Percentiles rank a stretch among this genome's conserved stretches.
phyloP scores from a whole-genome alignment of 2,113 vertebrate species.

The Campylomormyrus numenius region DNA sequence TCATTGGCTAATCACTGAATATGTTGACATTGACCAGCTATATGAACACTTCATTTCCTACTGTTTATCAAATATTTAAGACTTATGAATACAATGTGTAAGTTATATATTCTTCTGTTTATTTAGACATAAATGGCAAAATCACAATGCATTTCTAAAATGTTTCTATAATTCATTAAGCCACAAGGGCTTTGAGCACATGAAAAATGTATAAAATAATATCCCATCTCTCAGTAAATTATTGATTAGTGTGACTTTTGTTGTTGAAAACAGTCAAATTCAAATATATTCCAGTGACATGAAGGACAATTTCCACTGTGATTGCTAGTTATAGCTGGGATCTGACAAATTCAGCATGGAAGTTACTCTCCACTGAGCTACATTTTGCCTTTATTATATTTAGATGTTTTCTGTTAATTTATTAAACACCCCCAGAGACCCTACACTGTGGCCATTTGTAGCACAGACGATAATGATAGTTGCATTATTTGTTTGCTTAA shows the following conservation, averaged over 20 bases:
- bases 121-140: not conserved
- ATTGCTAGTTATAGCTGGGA: not conserved
- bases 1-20: not conserved
- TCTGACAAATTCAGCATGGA: not conserved
- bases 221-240: not conserved
- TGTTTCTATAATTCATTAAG: not conserved
- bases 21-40: not conserved
- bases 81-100: not conserved
- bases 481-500: not conserved
- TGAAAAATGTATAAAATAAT: constrained; percentile 4
- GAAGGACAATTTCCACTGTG: not conserved
- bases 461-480: not conserved
- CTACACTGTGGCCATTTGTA: not conserved
- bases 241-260: not conserved
- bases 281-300: not conserved
- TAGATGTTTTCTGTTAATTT: not conserved
- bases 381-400: not conserved
- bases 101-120: not conserved
- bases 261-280: not conserved
- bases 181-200: not conserved
- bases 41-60: not conserved
- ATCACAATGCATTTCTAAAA: not conserved
- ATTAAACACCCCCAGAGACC: not conserved
- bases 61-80: not conserved
- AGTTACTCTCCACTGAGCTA: not conserved